Base-by-base conservation (phyloP, 1,140 invertebrate genomes). In the Aleiodes sp. region DNA sequence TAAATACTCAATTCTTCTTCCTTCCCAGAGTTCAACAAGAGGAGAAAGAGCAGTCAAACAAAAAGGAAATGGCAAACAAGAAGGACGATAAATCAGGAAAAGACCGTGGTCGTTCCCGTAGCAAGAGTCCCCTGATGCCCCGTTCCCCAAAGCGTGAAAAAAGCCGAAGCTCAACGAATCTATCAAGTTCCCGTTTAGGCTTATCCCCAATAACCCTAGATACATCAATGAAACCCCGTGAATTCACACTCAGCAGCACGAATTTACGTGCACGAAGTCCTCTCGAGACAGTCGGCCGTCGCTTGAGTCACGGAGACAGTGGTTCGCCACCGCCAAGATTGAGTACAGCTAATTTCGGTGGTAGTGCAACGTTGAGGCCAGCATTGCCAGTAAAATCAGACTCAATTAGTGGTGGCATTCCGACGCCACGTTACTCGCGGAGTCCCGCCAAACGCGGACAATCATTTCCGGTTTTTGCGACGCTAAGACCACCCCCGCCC, bases 361-460 rank as follows among this genome's bases (percentile, higher is more conserved):
- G 84, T 1, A 85, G 84, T 39, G 83, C 82, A 0, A 85, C 71
- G 2, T 21, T 84, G 4, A 60, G 82, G 1, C 78, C 81, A 0
- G 66, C 80, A 28, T 75, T 76, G 0, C 79, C 80, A 0, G 68
- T 79, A 4, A 79, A 79, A 28, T 81, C 77, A 24, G 83, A 86
- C n/a, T 82, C 82, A 0, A 69, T 82, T 0, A 75, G 80, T 9
- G 78, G 77, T 1, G 76, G 76, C 61, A 64, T 75, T 6, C 72
- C 78, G 0, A 84, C 84, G 0, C 82, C 83, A 0, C 75, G 76
- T 46, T 78, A 84, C n/a, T 77, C 78, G 0, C 76, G 84, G 2
- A 86, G 85, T 61, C 84, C 85, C 0, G 82, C 85, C 2, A 86
- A 85, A 64, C 75, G 85, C 0, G 85, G 85, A 0, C 85, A 86